A percentile compares a stretch with the other conserved stretches of the same genome.
Evolutionary conservation across 2,113 vertebrate species (phyloP).

Genomic region (Zonotrichia leucophrys): DNA sequence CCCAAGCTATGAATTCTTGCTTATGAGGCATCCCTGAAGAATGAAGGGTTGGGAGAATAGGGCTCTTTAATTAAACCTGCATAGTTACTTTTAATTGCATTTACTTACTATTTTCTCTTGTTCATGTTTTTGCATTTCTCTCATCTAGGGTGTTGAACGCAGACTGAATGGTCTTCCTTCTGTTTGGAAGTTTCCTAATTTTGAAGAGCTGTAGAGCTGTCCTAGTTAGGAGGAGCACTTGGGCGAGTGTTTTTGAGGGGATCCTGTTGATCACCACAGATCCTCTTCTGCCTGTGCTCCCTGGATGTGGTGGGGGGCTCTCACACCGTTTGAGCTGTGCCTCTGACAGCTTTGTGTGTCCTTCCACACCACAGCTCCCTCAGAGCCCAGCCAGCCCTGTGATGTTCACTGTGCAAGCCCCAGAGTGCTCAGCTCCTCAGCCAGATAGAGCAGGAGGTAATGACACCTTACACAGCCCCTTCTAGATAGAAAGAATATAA

Average conservation of each 20-base stretch:
- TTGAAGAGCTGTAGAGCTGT: neutral
- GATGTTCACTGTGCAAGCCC: fast-evolving
- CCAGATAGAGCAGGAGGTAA: constrained; percentile 24
- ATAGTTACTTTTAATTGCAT: constrained; percentile 56
- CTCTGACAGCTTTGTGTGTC: neutral
- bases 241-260: neutral
- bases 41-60: constrained; percentile 52
- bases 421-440: neutral
- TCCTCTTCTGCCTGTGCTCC: neutral
- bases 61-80: constrained; percentile 64
- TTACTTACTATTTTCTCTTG: constrained; percentile 57
- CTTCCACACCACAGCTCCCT: neutral
- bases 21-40: constrained; percentile 62
- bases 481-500: constrained; percentile 68
- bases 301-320: neutral
- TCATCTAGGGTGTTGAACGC: constrained; percentile 5
- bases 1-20: constrained; percentile 47
- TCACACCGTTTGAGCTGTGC: neutral
- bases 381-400: neutral
- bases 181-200: neutral
- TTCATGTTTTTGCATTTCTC: constrained; percentile 60
- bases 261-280: neutral
- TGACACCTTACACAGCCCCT: constrained; percentile 43
- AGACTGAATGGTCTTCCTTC: neutral
- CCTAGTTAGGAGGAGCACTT: neutral